Percentiles rank a stretch among this genome's conserved stretches.
phyloP scores from a whole-genome alignment of 2,888 invertebrate genomes.

The Plebejus melissa region DNA sequence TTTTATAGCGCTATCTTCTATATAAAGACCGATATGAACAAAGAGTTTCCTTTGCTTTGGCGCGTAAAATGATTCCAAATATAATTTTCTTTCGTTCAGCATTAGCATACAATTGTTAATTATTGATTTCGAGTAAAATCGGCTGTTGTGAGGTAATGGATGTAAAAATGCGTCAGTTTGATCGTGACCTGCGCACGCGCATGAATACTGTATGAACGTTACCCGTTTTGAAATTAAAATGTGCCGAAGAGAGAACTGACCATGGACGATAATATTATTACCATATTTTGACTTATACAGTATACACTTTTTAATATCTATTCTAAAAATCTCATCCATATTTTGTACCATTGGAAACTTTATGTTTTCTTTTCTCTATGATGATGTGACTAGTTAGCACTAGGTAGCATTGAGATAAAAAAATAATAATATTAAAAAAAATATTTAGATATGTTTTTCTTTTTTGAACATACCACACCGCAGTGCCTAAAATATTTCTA shows the following conservation, averaged over 20 bases:
- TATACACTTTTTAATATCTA: conserved; percentile 10
- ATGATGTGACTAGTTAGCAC: too few relatives aligned
- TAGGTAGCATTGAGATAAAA: too few relatives aligned
- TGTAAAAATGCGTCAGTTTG: conserved; percentile 74
- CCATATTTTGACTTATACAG: conserved; percentile 22
- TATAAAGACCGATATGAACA: conserved; percentile 1
- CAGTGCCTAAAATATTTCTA: background rate
- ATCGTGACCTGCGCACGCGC: conserved; percentile 70
- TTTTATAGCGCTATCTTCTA: conserved; percentile 65
- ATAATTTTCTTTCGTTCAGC: conserved; percentile 28
- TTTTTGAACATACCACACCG: too few relatives aligned
- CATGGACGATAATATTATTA: conserved; percentile 29
- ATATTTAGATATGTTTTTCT: background rate
- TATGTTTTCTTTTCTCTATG: background rate
- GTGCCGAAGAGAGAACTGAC: conserved; percentile 33
- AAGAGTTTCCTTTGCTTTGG: background rate
- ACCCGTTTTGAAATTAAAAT: conserved; percentile 43
- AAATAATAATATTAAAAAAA: background rate
- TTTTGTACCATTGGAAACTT: background rate
- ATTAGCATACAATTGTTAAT: conserved; percentile 30
- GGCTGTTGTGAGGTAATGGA: conserved; percentile 56
- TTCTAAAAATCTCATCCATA: conserved; percentile 2
- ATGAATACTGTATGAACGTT: conserved; percentile 67
- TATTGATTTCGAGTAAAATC: conserved; percentile 37
- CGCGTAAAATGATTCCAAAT: background rate